Percentiles rank a stretch among this genome's conserved stretches.
Conservation (phyloP, 2,797 vertebrate genomes). For the Chiroxiphia lanceolata region DNA sequence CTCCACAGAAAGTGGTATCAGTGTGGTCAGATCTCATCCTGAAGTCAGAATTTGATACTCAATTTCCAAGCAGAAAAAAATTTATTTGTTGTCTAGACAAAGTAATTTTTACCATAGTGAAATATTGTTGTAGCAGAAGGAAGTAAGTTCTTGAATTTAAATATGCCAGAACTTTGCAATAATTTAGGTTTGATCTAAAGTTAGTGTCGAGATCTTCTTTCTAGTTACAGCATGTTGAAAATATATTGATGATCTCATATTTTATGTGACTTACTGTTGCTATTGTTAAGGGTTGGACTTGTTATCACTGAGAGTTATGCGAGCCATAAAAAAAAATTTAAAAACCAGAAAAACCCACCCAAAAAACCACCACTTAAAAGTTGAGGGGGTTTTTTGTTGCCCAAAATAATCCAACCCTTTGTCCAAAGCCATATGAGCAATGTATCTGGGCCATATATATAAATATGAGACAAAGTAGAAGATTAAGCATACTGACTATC, state of each 20-base stretch:
- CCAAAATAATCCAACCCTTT: neutral
- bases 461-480: neutral
- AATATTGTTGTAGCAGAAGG: neutral
- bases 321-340: neutral
- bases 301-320: neutral
- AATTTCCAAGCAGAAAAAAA: conserved; percentile 14
- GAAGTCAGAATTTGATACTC: conserved; percentile 15
- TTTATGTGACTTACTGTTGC: neutral
- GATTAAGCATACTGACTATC: neutral
- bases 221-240: neutral
- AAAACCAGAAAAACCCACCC: neutral
- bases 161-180: neutral
- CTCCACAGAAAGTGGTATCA: conserved; percentile 2
- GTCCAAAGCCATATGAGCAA: neutral
- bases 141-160: neutral
- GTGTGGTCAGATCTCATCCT: neutral
- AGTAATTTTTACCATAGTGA: conserved; percentile 16
- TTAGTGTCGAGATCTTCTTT: neutral
- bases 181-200: neutral
- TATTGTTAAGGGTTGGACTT: neutral
- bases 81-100: conserved; percentile 41
- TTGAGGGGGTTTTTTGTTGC: neutral
- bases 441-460: neutral
- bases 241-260: neutral
- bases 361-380: neutral